Evolutionary conservation across 2,888 invertebrate genomes (phyloP), one percentile per base, ranked within the genome.

Genomic region (Lottia gigantea): DNA sequence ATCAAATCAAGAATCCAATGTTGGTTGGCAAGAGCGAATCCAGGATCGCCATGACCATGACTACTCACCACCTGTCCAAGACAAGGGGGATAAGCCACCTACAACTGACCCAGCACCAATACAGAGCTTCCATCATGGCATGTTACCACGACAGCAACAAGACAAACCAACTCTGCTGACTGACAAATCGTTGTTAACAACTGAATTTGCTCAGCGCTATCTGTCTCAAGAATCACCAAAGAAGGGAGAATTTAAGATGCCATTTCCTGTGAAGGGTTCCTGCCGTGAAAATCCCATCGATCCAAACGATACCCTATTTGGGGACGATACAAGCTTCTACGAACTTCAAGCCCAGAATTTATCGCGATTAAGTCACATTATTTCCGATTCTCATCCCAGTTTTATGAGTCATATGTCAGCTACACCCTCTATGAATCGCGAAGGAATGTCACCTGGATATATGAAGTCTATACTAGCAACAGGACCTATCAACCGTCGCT

Each of bases 171-270:
- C 75, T 31, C 64, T 81, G 8, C 68, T 81, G 11, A 80, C 82
- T 1, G 76, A 73, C 61, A 70, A 77, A 46, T 80, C 82, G 2
- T 68, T 82, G 66, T 25, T 81, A 64, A 72, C 76, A 23, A 80
- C 78, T 23, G 76, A 78, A 26, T 82, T 82, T 78, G 82, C 81
- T 49, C 75, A 77, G 64, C 78, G 76, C 26, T 80, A 82, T 71
- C 71, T 82, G 19, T 70, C 71, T 15, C 62, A 79, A 23, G 78
- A 77, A 46, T 62, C 70, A 31, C 71, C 72, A 26, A 62, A 69
- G n/a, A 62, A 68, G 23, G 23, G 68, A 2, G 19, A 49, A 49
- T 55, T 55, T 11, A 55, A 23, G 14, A 23, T 55, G 19, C 55
- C 55, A 3, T 55, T 55, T 11, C 67, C 45, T 26, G 62, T 62